Percentiles rank a stretch among this genome's conserved stretches.
Conservation (phyloP, 2,113 vertebrate genomes). For the Ictalurus furcatus region DNA sequence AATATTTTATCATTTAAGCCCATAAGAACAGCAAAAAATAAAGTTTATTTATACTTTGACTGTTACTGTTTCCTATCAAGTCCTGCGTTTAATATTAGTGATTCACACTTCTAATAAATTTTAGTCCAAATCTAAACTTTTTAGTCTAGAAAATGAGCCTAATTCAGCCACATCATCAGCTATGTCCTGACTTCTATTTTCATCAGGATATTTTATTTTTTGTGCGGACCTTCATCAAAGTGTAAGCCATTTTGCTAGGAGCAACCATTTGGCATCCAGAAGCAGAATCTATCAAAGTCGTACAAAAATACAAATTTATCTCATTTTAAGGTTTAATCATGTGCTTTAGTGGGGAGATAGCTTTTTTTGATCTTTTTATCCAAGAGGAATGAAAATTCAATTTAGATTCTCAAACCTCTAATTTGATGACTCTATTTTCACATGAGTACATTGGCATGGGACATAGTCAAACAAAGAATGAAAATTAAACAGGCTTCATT, state of each 20-base stretch:
- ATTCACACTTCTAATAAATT: background rate
- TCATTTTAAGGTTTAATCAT: constrained; percentile 32
- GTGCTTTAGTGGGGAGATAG: constrained; percentile 22
- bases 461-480: constrained; percentile 50
- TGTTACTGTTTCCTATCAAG: background rate
- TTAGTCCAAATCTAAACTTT: background rate
- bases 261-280: constrained; percentile 20
- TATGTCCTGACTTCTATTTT: background rate
- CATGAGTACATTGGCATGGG: constrained; percentile 48
- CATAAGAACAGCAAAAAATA: background rate
- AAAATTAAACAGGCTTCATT: constrained; percentile 60
- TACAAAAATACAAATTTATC: constrained; percentile 38
- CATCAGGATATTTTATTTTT: background rate
- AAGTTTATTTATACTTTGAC: background rate
- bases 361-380: constrained; percentile 46
- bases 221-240: constrained; percentile 26
- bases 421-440: constrained; percentile 51
- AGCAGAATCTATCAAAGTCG: constrained; percentile 11
- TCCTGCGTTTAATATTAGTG: background rate
- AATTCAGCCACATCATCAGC: background rate
- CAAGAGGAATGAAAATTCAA: constrained; percentile 50
- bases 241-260: constrained; percentile 17
- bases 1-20: background rate
- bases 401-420: constrained; percentile 52
- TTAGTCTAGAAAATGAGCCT: background rate